Conservation (phyloP, 2,113 vertebrate genomes). For the Phylloscopus trochilus region DNA sequence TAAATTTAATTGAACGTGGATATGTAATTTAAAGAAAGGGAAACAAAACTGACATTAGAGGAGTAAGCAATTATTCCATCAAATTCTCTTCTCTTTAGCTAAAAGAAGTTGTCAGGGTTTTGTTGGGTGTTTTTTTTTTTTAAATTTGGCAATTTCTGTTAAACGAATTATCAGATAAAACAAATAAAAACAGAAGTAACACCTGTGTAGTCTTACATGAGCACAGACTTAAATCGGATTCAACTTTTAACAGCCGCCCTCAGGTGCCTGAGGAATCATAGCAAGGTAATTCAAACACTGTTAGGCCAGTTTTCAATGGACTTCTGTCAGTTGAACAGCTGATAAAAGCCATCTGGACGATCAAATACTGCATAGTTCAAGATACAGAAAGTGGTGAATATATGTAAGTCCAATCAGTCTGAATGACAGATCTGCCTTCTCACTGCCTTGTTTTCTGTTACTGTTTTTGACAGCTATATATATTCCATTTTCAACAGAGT, state of each 20-base stretch:
- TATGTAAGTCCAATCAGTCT: slow-evolving; percentile 42
- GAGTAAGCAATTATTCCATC: not conserved
- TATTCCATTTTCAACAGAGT: slow-evolving; percentile 34
- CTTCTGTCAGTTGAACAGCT: slow-evolving; percentile 38
- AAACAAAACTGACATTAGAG: not conserved
- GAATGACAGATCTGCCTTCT: slow-evolving; percentile 35
- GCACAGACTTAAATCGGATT: not conserved
- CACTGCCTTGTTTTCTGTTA: slow-evolving; percentile 18
- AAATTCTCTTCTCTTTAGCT: not conserved
- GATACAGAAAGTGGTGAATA: slow-evolving; percentile 2
- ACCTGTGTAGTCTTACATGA: slow-evolving; percentile 10
- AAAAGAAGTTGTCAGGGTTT: not conserved
- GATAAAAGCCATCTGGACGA: slow-evolving; percentile 37
- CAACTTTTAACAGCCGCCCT: not conserved
- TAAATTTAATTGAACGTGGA: not conserved
- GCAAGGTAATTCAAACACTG: slow-evolving; percentile 43
- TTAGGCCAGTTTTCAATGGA: slow-evolving; percentile 57
- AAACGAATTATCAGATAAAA: slow-evolving; percentile 10
- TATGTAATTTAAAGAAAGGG: not conserved
- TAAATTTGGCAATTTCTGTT: not conserved
- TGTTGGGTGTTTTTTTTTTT: not conserved
- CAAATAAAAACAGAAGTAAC: slow-evolving; percentile 39
- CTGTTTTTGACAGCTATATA: slow-evolving; percentile 31
- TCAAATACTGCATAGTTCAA: slow-evolving; percentile 34
- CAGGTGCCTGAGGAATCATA: not conserved